Conservation (phyloP, 2,888 invertebrate species). For the Melikaiella ostensackeni region DNA sequence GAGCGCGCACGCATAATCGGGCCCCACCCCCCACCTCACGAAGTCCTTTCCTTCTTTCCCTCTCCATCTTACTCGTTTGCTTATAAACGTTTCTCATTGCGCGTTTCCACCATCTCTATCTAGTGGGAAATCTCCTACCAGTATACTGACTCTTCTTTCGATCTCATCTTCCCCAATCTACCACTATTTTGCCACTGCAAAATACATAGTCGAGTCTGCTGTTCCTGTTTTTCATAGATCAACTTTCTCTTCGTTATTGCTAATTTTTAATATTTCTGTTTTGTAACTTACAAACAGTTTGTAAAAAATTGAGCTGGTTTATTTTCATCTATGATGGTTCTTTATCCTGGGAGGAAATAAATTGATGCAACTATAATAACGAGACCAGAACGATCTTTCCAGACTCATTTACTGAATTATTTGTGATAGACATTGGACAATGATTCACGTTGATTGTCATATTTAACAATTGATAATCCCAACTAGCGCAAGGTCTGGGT, state of each 20-base stretch:
- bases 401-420: background rate
- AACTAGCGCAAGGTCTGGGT: constrained; percentile 15
- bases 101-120: constrained; percentile 49
- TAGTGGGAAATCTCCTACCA: constrained; percentile 57
- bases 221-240: too few relatives aligned
- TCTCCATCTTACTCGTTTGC: background rate
- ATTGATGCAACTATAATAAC: background rate
- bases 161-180: constrained; percentile 41
- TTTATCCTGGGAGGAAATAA: too few relatives aligned
- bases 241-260: too few relatives aligned
- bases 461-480: constrained; percentile 24
- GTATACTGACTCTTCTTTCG: constrained; percentile 54
- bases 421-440: constrained; percentile 8
- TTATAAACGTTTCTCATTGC: background rate
- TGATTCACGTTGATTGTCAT: constrained; percentile 26
- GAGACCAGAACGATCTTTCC: background rate
- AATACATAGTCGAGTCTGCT: too few relatives aligned
- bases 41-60: constrained; percentile 6
- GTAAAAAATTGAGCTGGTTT: too few relatives aligned
- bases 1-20: constrained; percentile 49
- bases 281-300: too few relatives aligned
- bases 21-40: constrained; percentile 14
- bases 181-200: background rate
- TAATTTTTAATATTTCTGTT: too few relatives aligned
- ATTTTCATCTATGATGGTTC: too few relatives aligned